Percentiles rank a stretch among this genome's conserved stretches.
Evolutionary conservation across 2,797 vertebrate species (phyloP).

Genomic region (Coregonus suidteri): DNA sequence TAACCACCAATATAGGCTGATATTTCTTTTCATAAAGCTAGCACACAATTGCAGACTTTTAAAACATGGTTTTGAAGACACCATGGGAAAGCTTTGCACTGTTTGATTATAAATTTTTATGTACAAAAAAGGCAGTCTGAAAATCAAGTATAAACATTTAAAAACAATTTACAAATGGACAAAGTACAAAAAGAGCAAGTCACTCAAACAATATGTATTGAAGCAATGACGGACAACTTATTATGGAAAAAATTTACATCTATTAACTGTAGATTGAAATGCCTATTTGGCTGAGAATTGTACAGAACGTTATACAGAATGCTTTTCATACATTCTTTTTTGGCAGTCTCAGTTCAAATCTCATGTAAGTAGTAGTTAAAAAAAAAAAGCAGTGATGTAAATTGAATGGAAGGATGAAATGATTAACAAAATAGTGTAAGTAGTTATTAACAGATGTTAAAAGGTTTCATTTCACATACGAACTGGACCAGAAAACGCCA

Average conservation of each 20-base stretch:
- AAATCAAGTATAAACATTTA: slow-evolving; percentile 99
- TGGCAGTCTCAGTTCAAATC: slow-evolving; percentile 79
- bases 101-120: slow-evolving; percentile 94
- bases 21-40: slow-evolving; percentile 83
- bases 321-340: slow-evolving; percentile 79
- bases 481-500: slow-evolving; percentile 25
- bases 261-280: slow-evolving; percentile 44
- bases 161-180: slow-evolving; percentile 99
- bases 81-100: slow-evolving; percentile 90
- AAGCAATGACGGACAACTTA: slow-evolving; percentile 68
- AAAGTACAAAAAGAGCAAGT: slow-evolving; percentile 95
- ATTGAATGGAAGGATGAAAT: slow-evolving; percentile 45
- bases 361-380: slow-evolving; percentile 40
- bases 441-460: slow-evolving; percentile 35
- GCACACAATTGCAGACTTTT: slow-evolving; percentile 85
- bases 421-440: slow-evolving; percentile 32
- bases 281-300: slow-evolving; percentile 67
- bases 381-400: slow-evolving; percentile 54
- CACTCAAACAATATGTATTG: slow-evolving; percentile 69
- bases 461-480: slow-evolving; percentile 59
- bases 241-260: too few species aligned
- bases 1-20: slow-evolving; percentile 86
- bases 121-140: slow-evolving; percentile 99
- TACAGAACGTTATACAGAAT: slow-evolving; percentile 76
- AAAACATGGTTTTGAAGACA: slow-evolving; percentile 92